Evolutionary conservation across 2,888 invertebrate genomes (phyloP), one percentile per base, ranked within the genome.

Genomic region (Spilosoma lubricipeda): DNA sequence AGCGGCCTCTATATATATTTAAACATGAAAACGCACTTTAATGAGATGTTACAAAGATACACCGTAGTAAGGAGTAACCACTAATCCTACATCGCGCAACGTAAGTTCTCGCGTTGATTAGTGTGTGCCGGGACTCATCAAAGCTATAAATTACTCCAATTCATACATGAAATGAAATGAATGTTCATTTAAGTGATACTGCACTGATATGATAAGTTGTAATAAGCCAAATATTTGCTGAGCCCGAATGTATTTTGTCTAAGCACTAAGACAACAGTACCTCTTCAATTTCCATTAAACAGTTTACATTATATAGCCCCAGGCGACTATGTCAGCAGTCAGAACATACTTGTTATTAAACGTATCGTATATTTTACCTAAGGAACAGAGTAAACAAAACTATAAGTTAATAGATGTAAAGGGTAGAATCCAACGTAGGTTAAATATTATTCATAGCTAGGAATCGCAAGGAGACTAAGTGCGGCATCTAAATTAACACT

Each of bases 381-480:
- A 84, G 77, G 76, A 78, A 83, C 76, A 65, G 66, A 48, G 72
- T 69, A 78, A 82, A 85, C 78, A 69, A 79, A 82, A 82, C 74
- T 78, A 64, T 75, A 78, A 81, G 76, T 72, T 77, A 80, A 84
- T 80, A 81, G 64, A 36, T 27, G 68, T 77, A 72, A 84, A 74
- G 76, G 71, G 66, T 52, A 72, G 72, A 80, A 74, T 77, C 69
- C 73, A 59, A 30, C 79, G 74, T 42, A 70, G 69, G 2, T 15
- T 27, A 27, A 5, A 13, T 18, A 13, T 15, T 45, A 15, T 45
- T 13, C 15, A 13, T 3, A 45, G 45, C 15, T 45, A 45, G 15
- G 13, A 11, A 42, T 42, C 45, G 45, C 45, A 45, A 45, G 15
- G 45, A 45, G 45, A 45, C 45, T 15, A 48, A 5, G 20, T 48